Base-by-base conservation (phyloP, 1,140 invertebrate species). In the Palaemon carinicauda region DNA sequence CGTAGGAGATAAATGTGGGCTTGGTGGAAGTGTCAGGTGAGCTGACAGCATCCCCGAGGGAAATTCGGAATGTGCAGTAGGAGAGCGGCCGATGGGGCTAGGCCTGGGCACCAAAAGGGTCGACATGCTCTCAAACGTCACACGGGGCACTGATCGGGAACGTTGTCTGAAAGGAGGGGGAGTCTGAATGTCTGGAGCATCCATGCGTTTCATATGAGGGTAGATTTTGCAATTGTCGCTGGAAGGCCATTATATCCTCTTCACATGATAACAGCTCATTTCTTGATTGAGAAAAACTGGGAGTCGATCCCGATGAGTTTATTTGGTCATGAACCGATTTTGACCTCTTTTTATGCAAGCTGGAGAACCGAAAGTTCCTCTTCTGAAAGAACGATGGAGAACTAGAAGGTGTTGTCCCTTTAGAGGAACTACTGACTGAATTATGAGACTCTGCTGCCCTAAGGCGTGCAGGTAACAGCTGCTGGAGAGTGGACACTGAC, bases 141-240 rank as follows among this genome's bases (percentile, higher is more conserved):
- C 92, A 53, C 92, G 90, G 27, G 93, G 93, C 90, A 93, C 93
- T 41, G 92, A 93, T 0, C 93, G 90, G 0, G 93, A 93, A 4
- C 93, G 90, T 0, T 92, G 92, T 7, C 93, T 83, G 60, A 89
- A 87, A 0, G 91, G 90, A 4, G 90, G 89, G 12, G 88, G 89
- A 9, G 91, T 90, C 0, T 89, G 89, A n/a, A 92, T 88, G 69
- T 73, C 91, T 91, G 9, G 90, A 87, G 5, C 90, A 90, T 24
- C 90, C 17, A 90, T 88, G 54, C 89, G 89, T 50, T n/a, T 91
- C 89, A 87, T 92, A 92, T 77, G 92, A 91, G 0, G 93, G 93
- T 78, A 93, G 90, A 88, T 93, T 93, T 89, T 93, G 93, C 5
- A 93, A 90, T 80, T 93, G 92, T 78, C 92, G 91, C 89, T 93